Base-by-base conservation (phyloP, 2,888 invertebrate species). In the Beris chalybata region DNA sequence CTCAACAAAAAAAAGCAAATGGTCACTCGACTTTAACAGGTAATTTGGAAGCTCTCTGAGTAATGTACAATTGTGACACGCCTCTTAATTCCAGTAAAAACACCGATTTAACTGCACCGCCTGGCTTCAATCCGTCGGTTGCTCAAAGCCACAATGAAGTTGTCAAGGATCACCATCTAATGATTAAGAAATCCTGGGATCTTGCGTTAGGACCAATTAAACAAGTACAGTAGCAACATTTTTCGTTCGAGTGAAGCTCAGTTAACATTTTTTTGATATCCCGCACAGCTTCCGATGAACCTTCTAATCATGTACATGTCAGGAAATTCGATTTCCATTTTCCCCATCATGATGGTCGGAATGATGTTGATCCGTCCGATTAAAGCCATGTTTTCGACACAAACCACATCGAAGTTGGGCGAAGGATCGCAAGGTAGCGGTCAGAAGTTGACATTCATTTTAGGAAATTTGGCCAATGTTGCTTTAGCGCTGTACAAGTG, bases 271-370 rank as follows among this genome's bases (percentile, higher is more conserved):
- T 44, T 6, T 13, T 30, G 32, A 44, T 65, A 38, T 52, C 12
- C 22, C 31, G 67, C 69, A 0, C 64, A 81, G 80, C 78, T 93
- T 71, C 97, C 97, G 0, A 99, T 99, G 99, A 99, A 99, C 81
- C 84, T 99, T 70, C 96, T 99, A 79, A 95, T 99, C 68, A 97
- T 99, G 96, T 99, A 98, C 82, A 99, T 99, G 99, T 96, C 98
- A 64, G 98, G 98, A 15, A 97, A 95, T 80, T 96, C 97, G 0
- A 97, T 99, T 75, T 98, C 97, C 0, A 98, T 99, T 74, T 98
- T 99, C 76, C 99, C 99, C 0, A 99, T 99, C 56, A 99, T 99
- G 99, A 99, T 99, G 99, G 97, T 99, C 7, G 97, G 97, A 52
- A 99, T 99, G 99, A 86, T 99, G 82, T 90, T 98, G 74, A 91